Conservation (phyloP, 37 sponge, comb jelly and placozoan genomes). For the Haliclona indistincta region DNA sequence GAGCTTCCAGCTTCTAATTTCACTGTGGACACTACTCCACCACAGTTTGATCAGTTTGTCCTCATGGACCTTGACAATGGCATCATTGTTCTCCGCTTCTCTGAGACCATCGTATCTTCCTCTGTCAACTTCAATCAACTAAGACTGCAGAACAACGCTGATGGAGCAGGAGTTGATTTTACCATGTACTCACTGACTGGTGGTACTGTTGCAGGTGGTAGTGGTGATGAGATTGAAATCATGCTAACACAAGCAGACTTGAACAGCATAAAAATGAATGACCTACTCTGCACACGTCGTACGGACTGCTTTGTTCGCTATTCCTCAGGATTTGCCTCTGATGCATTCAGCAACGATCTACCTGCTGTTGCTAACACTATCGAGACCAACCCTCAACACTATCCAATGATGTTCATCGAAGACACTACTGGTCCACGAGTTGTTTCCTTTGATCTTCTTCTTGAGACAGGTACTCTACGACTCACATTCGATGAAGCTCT, state of each 20-base stretch:
- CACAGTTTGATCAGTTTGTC: slow-evolving; percentile 73
- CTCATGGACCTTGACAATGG: slow-evolving; percentile 75
- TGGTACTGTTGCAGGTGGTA: slow-evolving; percentile 61
- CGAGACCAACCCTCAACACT: slow-evolving; percentile 37
- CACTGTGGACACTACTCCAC: slow-evolving; percentile 57
- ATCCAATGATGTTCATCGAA: slow-evolving; percentile 45
- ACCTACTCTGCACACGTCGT: slow-evolving; percentile 52
- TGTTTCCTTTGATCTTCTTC: slow-evolving; percentile 66
- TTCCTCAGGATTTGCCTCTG: slow-evolving; percentile 48
- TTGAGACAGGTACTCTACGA: slow-evolving; percentile 58
- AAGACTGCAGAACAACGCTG: slow-evolving; percentile 66
- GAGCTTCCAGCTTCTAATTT: slow-evolving; percentile 48
- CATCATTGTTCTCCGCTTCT: slow-evolving; percentile 59
- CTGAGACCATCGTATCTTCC: slow-evolving; percentile 69
- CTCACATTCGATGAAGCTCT: slow-evolving; percentile 77
- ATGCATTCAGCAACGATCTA: slow-evolving; percentile 73
- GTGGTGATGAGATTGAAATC: slow-evolving; percentile 65
- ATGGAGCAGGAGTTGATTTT: slow-evolving; percentile 49
- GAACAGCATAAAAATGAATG: slow-evolving; percentile 61
- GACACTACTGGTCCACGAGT: slow-evolving; percentile 80
- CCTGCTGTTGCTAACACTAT: slow-evolving; percentile 56
- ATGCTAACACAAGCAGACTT: slow-evolving; percentile 55
- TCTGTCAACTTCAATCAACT: slow-evolving; percentile 52
- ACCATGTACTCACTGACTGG: slow-evolving; percentile 50
- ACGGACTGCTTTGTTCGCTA: slow-evolving; percentile 78